These are phyloP conservation scores for Nycteola revayana DNA, from an alignment of 2,888 invertebrate species.

Conservation along the genomic window DNA sequence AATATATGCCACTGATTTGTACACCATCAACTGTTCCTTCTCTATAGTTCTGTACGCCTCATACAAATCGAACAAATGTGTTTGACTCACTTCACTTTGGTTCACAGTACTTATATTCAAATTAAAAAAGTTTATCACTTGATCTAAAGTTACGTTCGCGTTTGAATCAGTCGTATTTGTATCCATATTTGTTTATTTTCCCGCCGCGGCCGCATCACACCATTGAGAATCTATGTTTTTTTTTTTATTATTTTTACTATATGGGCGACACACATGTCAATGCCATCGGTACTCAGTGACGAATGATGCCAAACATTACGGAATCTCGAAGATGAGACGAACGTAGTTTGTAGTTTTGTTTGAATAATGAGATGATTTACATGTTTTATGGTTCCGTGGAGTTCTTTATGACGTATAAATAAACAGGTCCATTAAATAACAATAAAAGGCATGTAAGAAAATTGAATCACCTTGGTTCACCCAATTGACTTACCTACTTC, in stretches of 20 bases:
- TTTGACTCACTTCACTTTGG: constrained; percentile 52
- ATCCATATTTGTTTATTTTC: constrained; percentile 24
- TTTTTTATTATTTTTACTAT: background rate
- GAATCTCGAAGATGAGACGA: constrained; percentile 49
- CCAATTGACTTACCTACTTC: too few relatives aligned
- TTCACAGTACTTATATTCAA: constrained; percentile 47
- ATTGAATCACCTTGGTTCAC: too few relatives aligned
- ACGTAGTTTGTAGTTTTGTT: constrained; percentile 51
- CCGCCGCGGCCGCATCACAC: constrained; percentile 3
- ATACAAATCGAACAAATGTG: constrained; percentile 48
- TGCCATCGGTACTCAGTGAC: constrained; percentile 42
- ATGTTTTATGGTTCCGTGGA: constrained; percentile 51
- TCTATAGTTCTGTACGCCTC: constrained; percentile 58
- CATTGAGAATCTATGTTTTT: constrained; percentile 12
- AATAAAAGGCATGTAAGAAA: too few relatives aligned
- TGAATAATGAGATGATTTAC: constrained; percentile 56
- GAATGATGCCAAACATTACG: constrained; percentile 55
- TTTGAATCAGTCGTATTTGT: constrained; percentile 27
- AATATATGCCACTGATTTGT: constrained; percentile 79
- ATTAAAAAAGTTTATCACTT: constrained; percentile 49
- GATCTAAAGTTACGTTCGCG: constrained; percentile 39
- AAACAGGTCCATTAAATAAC: background rate
- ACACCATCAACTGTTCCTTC: constrained; percentile 67
- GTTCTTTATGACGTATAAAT: background rate
- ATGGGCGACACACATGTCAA: constrained; percentile 46